These are phyloP conservation scores for Goniozus legneri DNA, from an alignment of 1,140 invertebrate genomes.

Conservation along the genomic window DNA sequence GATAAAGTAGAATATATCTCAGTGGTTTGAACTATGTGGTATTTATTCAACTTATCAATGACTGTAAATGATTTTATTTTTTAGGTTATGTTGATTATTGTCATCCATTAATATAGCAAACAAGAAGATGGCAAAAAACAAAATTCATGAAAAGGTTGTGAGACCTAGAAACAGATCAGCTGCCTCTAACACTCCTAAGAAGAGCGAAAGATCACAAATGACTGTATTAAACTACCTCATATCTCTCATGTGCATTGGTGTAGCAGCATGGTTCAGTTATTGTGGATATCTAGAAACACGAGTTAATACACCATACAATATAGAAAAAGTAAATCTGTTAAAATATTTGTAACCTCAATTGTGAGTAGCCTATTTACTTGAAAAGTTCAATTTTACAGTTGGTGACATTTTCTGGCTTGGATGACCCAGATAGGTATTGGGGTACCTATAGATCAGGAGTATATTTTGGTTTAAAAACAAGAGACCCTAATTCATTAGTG, in stretches of 20 bases:
- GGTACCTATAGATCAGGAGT: slow-evolving; percentile 84
- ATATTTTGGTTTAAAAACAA: slow-evolving; percentile 88
- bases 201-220: slow-evolving; percentile 24
- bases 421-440: slow-evolving; percentile 84
- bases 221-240: slow-evolving; percentile 27
- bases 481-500: slow-evolving; percentile 82
- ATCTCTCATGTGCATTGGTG: slow-evolving; percentile 45
- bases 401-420: slow-evolving; percentile 64
- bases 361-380: too few species aligned
- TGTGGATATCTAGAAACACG: slow-evolving; percentile 81
- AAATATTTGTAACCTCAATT: slow-evolving; percentile 11
- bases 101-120: too few species aligned
- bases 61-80: too few species aligned
- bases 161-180: slow-evolving; percentile 23
- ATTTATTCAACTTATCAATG: too few species aligned
- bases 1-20: too few species aligned
- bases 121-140: slow-evolving; percentile 19
- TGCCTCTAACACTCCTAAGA: slow-evolving; percentile 19
- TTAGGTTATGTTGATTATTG: too few species aligned
- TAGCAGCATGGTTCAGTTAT: slow-evolving; percentile 73
- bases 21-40: too few species aligned
- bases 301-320: slow-evolving; percentile 81
- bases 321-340: slow-evolving; percentile 61
- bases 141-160: slow-evolving; percentile 18
- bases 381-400: slow-evolving; percentile 63